Percentiles rank a stretch among this genome's conserved stretches.
Conservation (phyloP, 2,888 invertebrate genomes). For the Chloroclystis v-ata region DNA sequence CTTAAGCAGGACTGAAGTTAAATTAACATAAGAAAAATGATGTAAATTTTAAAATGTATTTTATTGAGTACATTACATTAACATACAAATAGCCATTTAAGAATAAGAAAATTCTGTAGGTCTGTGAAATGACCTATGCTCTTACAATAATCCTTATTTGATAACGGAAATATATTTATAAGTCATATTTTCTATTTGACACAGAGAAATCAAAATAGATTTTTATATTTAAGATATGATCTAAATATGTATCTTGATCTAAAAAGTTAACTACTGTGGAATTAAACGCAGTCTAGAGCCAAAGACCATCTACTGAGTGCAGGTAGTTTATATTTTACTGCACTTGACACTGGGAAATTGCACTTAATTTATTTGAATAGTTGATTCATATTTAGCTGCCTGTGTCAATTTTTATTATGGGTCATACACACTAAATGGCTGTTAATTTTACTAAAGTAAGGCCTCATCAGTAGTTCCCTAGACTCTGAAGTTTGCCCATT, state of each 20-base stretch:
- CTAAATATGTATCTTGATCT: constrained; percentile 4
- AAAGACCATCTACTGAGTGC: constrained; percentile 11
- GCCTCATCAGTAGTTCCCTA: constrained; percentile 14
- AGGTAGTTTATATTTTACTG: not conserved
- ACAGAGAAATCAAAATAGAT: constrained; percentile 34
- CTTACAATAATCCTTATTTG: constrained; percentile 48
- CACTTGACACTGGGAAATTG: too few species aligned
- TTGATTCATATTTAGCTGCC: too few species aligned
- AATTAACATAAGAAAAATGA: constrained; percentile 41
- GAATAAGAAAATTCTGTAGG: constrained; percentile 26
- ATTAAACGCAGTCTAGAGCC: constrained; percentile 15
- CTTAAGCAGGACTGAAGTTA: constrained; percentile 63
- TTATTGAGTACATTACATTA: constrained; percentile 52
- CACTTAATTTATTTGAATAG: too few species aligned
- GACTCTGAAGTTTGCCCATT: constrained; percentile 11
- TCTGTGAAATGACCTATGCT: constrained; percentile 54
- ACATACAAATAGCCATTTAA: constrained; percentile 49
- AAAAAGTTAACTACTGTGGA: constrained; percentile 14
- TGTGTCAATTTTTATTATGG: too few species aligned
- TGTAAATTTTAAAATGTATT: constrained; percentile 31
- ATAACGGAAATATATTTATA: constrained; percentile 42
- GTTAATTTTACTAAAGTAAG: constrained; percentile 5
- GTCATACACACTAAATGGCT: too few species aligned
- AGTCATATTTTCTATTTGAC: constrained; percentile 50
- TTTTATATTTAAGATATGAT: constrained; percentile 17